Conservation (phyloP, 2,797 vertebrate genomes). For the Enteromius thamalakanensis region DNA sequence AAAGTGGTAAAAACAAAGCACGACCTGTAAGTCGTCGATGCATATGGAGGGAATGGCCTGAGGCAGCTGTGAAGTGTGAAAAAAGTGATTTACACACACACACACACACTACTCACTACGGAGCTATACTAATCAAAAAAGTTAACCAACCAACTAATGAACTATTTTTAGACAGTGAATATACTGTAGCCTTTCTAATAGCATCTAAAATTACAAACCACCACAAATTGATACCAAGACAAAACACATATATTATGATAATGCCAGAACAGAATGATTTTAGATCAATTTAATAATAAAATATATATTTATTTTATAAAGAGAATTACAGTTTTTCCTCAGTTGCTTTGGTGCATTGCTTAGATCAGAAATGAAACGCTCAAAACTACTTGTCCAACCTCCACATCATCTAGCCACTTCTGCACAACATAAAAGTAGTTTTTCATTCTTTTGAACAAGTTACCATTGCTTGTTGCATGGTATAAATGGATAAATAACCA, state of each 20-base stretch:
- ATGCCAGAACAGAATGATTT: not conserved
- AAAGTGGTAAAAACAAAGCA: slow-evolving; percentile 20
- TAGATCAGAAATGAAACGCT: too few relatives aligned
- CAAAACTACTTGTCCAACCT: too few relatives aligned
- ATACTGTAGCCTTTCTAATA: not conserved
- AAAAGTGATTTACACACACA: not conserved
- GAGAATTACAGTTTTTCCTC: too few relatives aligned
- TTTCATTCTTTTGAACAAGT: too few relatives aligned
- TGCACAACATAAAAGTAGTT: too few relatives aligned
- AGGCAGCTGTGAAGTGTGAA: not conserved
- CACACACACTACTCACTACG: not conserved
- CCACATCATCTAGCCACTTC: too few relatives aligned
- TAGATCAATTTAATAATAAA: too few relatives aligned
- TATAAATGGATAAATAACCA: too few relatives aligned
- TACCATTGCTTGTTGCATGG: too few relatives aligned
- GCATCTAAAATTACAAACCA: not conserved
- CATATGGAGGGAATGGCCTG: not conserved
- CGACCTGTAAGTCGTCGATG: not conserved
- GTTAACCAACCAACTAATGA: not conserved
- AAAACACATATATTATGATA: not conserved
- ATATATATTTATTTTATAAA: too few relatives aligned
- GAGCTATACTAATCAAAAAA: not conserved
- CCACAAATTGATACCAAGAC: not conserved
- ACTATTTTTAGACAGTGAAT: not conserved
- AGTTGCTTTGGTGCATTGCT: too few relatives aligned